phyloP scores from a whole-genome alignment of 2,888 invertebrate genomes.

The Mythimna vitellina region DNA sequence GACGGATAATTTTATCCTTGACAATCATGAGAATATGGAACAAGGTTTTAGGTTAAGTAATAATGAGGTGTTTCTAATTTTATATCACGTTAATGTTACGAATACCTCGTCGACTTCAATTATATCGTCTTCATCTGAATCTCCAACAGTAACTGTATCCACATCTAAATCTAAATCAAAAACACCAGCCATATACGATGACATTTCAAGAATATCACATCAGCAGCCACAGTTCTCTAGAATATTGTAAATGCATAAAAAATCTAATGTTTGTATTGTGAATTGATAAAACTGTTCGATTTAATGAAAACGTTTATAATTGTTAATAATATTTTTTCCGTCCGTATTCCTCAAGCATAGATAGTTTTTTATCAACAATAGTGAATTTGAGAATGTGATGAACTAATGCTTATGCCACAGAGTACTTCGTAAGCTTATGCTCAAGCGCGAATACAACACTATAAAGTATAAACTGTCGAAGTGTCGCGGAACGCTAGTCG shows the following conservation, averaged over 20 bases:
- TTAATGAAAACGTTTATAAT: conserved; percentile 24
- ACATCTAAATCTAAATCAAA: conserved; percentile 97
- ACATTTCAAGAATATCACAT: conserved; percentile 90
- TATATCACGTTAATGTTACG: conserved; percentile 56
- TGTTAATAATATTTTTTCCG: conserved; percentile 32
- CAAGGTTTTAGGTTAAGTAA: conserved; percentile 86
- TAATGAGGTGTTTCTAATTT: conserved; percentile 56
- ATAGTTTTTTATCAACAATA: conserved; percentile 43
- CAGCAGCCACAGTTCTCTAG: conserved; percentile 79
- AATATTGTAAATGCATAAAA: conserved; percentile 50
- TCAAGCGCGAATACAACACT: conserved; percentile 40
- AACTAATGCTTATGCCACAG: conserved; percentile 1
- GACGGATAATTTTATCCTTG: conserved; percentile 74
- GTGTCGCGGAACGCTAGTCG: not conserved
- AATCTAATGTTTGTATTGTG: conserved; percentile 33
- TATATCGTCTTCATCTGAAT: conserved; percentile 97
- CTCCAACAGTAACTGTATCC: conserved; percentile 92
- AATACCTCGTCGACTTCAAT: conserved; percentile 96
- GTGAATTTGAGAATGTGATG: conserved; percentile 43
- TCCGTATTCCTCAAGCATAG: conserved; percentile 34
- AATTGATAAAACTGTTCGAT: conserved; percentile 32
- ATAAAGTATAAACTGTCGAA: not conserved
- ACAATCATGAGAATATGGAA: conserved; percentile 91
- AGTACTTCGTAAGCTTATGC: not conserved
- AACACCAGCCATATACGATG: conserved; percentile 95